Evolutionary conservation across 2,797 vertebrate species (phyloP), one percentile per base, ranked within the genome.

Genomic region (Morelia viridis): DNA sequence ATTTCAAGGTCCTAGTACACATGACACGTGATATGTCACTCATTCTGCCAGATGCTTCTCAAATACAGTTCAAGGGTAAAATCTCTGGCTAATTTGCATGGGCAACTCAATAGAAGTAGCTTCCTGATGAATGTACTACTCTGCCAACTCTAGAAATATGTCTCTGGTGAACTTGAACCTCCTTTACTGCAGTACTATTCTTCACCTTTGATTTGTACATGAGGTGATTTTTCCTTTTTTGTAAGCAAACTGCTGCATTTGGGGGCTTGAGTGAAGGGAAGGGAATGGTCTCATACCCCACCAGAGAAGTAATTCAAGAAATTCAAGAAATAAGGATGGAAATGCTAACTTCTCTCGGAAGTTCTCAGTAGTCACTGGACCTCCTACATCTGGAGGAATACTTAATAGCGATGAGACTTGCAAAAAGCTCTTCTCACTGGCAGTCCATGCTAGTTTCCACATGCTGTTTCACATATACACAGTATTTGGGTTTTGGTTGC

Each of bases 1-100:
- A 92, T 96, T 94, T 92, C 91, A 88, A 76, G 88, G 86, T 96
- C 94, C 94, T 90, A 91, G 83, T 94, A 94, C 93, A 94, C 56
- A 57, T 24, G 65, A 35, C 58, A 58, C 31, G 86, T 83, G 28
- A 35, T 5, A 0, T 6, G 31, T 26, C 19, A 26, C 13, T 10
- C 86, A 41, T 87, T 35, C 85, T 61, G 85, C 58, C 31, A 85
- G 28, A 28, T 26, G 85, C 19, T 31, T 9, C 58, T 87, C 35
- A 35, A 76, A 76, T 35, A 41, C 17, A 41, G 1, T 71, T 35
- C 68, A 35, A n/a, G 64, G n/a, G 28, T 65, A 65, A 65, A 15
- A 41, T 76, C 31, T 71, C 68, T 41, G 68, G 35, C 68, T 76
- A 71, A 71, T 35, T 71, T 71, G 64, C 26, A 1, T 65, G 11